Base-by-base conservation (phyloP, 2,113 vertebrate genomes). In the Sphaerodactylus townsendi region DNA sequence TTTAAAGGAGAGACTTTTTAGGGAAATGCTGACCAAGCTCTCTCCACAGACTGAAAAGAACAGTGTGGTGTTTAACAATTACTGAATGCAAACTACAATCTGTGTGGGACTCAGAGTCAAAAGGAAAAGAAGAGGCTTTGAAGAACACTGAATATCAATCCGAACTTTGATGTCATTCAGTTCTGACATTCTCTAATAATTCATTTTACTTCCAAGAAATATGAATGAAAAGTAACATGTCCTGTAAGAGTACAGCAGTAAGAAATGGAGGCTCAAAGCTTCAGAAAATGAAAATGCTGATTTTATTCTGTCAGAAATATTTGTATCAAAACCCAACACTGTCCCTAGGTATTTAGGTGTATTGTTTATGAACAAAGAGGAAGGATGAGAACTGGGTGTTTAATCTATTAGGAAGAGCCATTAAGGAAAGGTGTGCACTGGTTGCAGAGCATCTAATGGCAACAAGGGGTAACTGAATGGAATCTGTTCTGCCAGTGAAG, bases 1-100 rank as follows among this genome's bases (percentile, higher is more conserved):
- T 95, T 93, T 64, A 92, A 95, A 95, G 78, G 3, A 91, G 37
- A 66, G 82, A 88, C 88, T 92, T 92, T 80, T 83, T 87, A 83
- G 44, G 83, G 33, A 90, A 94, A 75, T 88, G 82, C 91, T 88
- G 87, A 91, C 50, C 83, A 35, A 79, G 83, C 25, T 86, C 94
- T 94, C 92, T 81, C 83, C 73, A 33, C 77, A 79, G 86, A 82
- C 37, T 82, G 90, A 33, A 89, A 86, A 90, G 76, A 92, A 81
- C 25, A 77, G 19, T 74, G 53, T 64, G 11, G 0, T 30, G 83
- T 48, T 75, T 19, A 50, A 74, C n/a, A 75, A 90, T 82, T 75
- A 86, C 19, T 76, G 46, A 93, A 89, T 59, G 69, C 44, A 90
- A 80, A 30, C 46, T 85, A 85, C 88, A 90, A 93, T 87, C 59